phyloP scores from a whole-genome alignment of 2,113 vertebrate species.

The Cynocephalus volans region DNA sequence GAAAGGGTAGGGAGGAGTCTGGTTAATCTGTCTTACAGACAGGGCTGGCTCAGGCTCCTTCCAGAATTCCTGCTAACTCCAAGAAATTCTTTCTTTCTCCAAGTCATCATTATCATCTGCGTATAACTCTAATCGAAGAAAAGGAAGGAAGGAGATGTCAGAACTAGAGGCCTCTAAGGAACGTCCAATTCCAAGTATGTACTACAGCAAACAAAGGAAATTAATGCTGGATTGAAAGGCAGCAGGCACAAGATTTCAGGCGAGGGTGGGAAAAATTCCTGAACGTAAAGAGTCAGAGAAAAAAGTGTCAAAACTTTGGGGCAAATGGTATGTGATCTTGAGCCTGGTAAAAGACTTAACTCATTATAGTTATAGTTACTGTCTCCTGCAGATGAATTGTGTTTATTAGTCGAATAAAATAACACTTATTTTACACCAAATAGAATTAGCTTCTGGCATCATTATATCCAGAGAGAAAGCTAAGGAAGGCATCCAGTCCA shows the following conservation, averaged over 20 bases:
- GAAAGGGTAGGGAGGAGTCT: constrained; percentile 80
- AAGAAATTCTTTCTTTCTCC: constrained; percentile 82
- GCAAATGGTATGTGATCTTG: not conserved
- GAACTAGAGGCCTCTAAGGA: constrained; percentile 80
- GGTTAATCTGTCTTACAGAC: constrained; percentile 81
- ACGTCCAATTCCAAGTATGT: constrained; percentile 58
- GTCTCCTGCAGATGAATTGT: not conserved
- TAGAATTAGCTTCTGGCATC: constrained; percentile 37
- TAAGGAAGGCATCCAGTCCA: not conserved
- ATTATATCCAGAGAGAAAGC: constrained; percentile 16
- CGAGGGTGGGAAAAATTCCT: constrained; percentile 65
- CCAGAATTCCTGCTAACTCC: constrained; percentile 83
- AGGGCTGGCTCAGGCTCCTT: constrained; percentile 80
- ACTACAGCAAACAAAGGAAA: constrained; percentile 84
- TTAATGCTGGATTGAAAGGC: constrained; percentile 48
- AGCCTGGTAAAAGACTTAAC: constrained; percentile 46
- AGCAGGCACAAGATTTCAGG: constrained; percentile 71
- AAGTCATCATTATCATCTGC: constrained; percentile 76
- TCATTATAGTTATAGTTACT: not conserved
- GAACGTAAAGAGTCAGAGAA: constrained; percentile 29
- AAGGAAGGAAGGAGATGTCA: constrained; percentile 88
- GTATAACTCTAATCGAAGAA: constrained; percentile 76
- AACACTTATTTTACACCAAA: constrained; percentile 24
- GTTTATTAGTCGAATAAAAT: constrained; percentile 36
- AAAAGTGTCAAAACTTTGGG: constrained; percentile 44